Percentiles rank a stretch among this genome's conserved stretches.
phyloP scores from a whole-genome alignment of 2,888 invertebrate genomes.

The Ormyrus pomaceus region DNA sequence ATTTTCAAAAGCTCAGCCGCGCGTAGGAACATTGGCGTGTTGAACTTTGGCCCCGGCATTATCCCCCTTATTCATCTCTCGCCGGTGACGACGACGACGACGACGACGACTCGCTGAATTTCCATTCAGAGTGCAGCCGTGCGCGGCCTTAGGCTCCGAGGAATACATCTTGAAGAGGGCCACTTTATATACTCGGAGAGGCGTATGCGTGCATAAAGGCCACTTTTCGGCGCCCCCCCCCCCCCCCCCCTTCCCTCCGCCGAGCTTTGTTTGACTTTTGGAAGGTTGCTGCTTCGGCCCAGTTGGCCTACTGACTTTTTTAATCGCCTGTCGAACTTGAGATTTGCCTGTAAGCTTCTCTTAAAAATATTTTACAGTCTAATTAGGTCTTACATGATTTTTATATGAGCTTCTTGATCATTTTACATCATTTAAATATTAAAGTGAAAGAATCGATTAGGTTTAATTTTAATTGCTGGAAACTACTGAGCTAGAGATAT shows the following conservation, averaged over 20 bases:
- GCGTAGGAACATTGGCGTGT: neutral
- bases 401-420: too few species aligned
- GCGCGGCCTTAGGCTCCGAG: neutral
- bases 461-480: too few species aligned
- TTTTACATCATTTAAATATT: too few species aligned
- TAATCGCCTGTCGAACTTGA: conserved; percentile 22
- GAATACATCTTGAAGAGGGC: conserved; percentile 32
- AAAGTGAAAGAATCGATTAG: too few species aligned
- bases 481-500: too few species aligned
- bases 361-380: too few species aligned
- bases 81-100: neutral
- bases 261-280: conserved; percentile 9
- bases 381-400: too few species aligned
- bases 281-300: neutral
- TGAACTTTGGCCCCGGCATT: conserved; percentile 4
- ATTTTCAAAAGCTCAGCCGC: neutral
- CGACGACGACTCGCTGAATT: conserved; percentile 12
- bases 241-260: too few species aligned
- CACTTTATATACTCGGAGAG: neutral
- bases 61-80: neutral
- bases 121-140: conserved; percentile 32
- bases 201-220: conserved; percentile 15
- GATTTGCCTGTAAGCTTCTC: too few species aligned
- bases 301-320: conserved; percentile 9
- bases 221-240: neutral